Percentiles rank a stretch among this genome's conserved stretches.
Evolutionary conservation across 2,113 vertebrate genomes (phyloP).

Genomic region (Ictalurus furcatus): DNA sequence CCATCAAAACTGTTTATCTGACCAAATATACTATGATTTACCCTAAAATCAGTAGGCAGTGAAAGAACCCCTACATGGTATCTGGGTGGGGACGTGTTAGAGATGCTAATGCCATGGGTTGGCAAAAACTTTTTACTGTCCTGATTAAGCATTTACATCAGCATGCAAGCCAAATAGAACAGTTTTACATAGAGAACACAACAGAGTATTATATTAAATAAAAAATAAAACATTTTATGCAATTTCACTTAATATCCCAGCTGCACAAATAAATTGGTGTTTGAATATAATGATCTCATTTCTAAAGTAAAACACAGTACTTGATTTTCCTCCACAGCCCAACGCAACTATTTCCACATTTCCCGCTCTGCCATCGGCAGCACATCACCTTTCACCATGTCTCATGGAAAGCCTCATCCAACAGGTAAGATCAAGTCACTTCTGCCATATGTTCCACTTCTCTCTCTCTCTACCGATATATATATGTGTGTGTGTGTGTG

Average conservation of each 20-base stretch:
- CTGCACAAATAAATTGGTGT: background rate
- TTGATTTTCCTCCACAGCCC: conserved; percentile 8
- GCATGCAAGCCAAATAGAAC: background rate
- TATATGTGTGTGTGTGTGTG: no score
- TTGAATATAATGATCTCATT: no score
- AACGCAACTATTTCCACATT: background rate
- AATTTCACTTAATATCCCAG: no score
- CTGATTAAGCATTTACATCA: background rate
- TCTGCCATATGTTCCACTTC: background rate
- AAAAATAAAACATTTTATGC: background rate
- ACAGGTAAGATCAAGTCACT: conserved; percentile 28
- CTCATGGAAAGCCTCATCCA: conserved; percentile 1
- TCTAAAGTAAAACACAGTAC: no score
- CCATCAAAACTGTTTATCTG: no score
- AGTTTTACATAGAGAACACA: background rate
- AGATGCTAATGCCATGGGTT: background rate
- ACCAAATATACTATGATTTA: background rate
- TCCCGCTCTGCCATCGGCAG: conserved; percentile 8
- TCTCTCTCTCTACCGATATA: background rate
- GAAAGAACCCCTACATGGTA: background rate
- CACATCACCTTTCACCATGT: conserved; percentile 32
- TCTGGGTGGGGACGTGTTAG: background rate
- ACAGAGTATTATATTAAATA: background rate
- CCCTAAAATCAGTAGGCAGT: background rate
- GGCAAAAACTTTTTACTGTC: no score